Percentiles rank a stretch among this genome's conserved stretches.
phyloP scores from a whole-genome alignment of 1,140 invertebrate species.

The Drosophila triauraria region DNA sequence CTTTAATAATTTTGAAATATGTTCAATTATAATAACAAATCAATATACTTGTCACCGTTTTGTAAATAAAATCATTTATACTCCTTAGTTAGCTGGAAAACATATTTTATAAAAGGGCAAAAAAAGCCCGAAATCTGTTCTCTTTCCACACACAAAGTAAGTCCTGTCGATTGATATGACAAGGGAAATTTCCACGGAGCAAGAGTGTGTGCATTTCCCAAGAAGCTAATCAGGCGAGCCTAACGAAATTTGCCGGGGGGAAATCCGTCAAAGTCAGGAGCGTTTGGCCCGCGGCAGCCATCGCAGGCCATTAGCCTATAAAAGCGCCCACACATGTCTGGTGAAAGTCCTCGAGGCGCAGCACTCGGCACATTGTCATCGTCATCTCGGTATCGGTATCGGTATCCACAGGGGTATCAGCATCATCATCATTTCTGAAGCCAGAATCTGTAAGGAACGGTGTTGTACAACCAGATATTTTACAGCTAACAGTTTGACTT shows the following conservation, averaged over 20 bases:
- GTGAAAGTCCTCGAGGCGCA: constrained; percentile 56
- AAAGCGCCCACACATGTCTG: constrained; percentile 55
- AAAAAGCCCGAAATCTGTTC: neutral
- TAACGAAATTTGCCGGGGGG: constrained; percentile 51
- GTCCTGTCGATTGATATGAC: constrained; percentile 19
- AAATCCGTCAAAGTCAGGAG: constrained; percentile 69
- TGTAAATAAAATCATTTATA: neutral
- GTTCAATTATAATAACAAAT: neutral
- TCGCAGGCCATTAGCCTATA: constrained; percentile 59
- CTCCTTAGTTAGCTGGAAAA: rapidly evolving
- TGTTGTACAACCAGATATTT: constrained; percentile 1
- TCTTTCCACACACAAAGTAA: neutral
- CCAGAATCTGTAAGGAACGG: neutral
- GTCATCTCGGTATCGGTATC: constrained; percentile 34
- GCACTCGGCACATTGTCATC: constrained; percentile 55
- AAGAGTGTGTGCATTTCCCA: constrained; percentile 12
- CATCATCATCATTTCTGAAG: constrained; percentile 57
- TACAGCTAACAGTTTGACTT: neutral
- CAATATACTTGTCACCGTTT: too few species aligned
- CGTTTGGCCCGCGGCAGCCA: constrained; percentile 45
- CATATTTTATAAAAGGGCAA: neutral
- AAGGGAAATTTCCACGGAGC: constrained; percentile 1
- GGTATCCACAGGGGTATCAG: constrained; percentile 43
- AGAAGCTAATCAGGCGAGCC: constrained; percentile 66
- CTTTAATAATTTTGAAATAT: too few species aligned